These are phyloP conservation scores for Ibidorhyncha struthersii DNA, from an alignment of 2,113 vertebrate genomes.

Conservation along the genomic window DNA sequence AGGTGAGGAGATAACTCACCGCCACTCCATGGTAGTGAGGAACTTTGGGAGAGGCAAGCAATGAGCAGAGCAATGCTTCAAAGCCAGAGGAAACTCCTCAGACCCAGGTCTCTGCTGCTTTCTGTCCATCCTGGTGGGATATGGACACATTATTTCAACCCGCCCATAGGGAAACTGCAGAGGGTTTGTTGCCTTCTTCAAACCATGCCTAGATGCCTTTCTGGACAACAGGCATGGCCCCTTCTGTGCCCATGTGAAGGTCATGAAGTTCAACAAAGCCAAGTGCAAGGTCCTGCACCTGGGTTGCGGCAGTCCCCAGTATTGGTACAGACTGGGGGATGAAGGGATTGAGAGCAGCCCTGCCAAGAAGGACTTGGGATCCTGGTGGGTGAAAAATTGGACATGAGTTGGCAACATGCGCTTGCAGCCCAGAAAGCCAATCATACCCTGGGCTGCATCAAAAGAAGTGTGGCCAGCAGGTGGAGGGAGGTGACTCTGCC, in stretches of 20 bases:
- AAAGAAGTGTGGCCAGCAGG: background rate
- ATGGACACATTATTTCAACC: background rate
- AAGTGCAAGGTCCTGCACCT: background rate
- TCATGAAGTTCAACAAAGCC: background rate
- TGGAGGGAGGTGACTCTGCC: background rate
- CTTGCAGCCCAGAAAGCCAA: background rate
- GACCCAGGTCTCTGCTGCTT: background rate
- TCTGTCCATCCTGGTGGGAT: background rate
- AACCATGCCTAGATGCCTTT: background rate
- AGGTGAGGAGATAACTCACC: too few species aligned
- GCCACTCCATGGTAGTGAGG: background rate
- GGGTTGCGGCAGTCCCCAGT: rapidly evolving
- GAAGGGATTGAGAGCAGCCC: background rate
- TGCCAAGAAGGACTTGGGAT: background rate
- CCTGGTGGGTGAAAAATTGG: background rate
- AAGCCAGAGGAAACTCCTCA: background rate
- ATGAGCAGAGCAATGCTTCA: background rate
- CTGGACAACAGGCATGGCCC: background rate
- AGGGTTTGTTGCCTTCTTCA: background rate
- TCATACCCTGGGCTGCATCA: background rate
- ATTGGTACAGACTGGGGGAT: background rate
- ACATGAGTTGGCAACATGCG: rapidly evolving
- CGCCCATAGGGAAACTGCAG: background rate
- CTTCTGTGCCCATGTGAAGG: background rate
- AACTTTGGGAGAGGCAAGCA: background rate